Base-by-base conservation (phyloP, 2,888 invertebrate species). In the Mechanitis messenoides region DNA sequence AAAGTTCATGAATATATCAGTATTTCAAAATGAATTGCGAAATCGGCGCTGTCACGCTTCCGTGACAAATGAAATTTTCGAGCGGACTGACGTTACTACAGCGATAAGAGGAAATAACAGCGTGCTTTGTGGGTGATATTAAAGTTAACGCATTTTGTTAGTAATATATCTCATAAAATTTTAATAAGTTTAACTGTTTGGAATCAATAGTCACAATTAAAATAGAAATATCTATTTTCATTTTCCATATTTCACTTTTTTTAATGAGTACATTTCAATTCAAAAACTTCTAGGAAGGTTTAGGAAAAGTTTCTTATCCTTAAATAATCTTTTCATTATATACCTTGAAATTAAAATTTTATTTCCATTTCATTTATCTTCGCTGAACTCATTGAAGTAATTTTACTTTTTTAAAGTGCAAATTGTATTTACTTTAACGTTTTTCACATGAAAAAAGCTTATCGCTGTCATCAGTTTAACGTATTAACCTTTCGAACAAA, bases 51-150 rank as follows among this genome's bases (percentile, higher is more conserved):
- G 71, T 68, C 70, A 69, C 60, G 66, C 68, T 60, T 61, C 61
- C 65, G 69, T 81, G 78, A 81, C 73, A 79, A 81, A 81, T 81
- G 79, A 79, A 81, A 80, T 80, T 79, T 75, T 65, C 67, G 64
- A 66, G 61, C 65, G 69, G 70, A 66, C 73, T 76, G 80, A 77
- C 75, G 68, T 33, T 67, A 45, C 45, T 59, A 58, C 56, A 38
- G 64, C 71, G 70, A 77, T 76, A 76, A 77, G 74, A 71, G 73
- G 68, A 71, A 74, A 73, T 72, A 71, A 63, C 38, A 53, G 55
- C 42, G 59, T 61, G 38, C 53, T 45, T 61, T 45, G 56, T 33
- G 33, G 56, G 55, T n/a, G 35, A 57, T 42, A 56, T 57, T 53
- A 35, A 7, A 11, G 42, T 42, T 9, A 20, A 9, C 11, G 42